Evolutionary conservation across 1,140 invertebrate species (phyloP), one percentile per base, ranked within the genome.

Genomic region (Bombus impatiens): DNA sequence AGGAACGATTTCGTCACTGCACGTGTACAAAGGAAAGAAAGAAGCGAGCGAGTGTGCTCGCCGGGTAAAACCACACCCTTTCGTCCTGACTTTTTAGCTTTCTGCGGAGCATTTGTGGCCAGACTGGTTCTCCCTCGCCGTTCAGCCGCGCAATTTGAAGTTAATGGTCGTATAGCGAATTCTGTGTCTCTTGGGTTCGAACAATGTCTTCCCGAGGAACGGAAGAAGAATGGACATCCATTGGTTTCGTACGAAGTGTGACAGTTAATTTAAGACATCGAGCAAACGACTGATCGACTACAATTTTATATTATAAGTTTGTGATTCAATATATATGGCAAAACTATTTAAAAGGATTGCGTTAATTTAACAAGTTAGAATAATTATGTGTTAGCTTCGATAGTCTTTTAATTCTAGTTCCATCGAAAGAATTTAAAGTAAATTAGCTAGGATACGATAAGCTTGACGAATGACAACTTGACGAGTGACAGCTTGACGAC

Each of bases 101-200:
- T 81, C 75, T 68, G 87, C 85, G 65, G 77, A 70, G 74, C 89
- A 82, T 87, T 90, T 84, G 89, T 70, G 53, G 88, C 40, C 72
- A 53, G 86, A 37, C 53, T 70, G 53, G 47, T 35, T 86, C 81
- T 59, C 53, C 70, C 74, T 40, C 67, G 40, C 42, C 85, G 78
- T 81, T 82, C 86, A 68, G 85, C 37, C 86, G 70, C 44, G 86
- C 86, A 87, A 89, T 90, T 90, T 87, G 37, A 78, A 74, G 74
- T 82, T 84, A 89, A 87, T 87, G 78, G 78, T 44, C 67, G 72
- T 40, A 40, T 12, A 42, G 71, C n/a, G 80, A 59, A 78, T 53
- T 71, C 65, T 47, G 15, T 40, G 35, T 37, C 32, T 67, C 78
- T 8, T 37, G 44, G 15, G 42, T 62, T 44, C 62, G 15, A 8